These are phyloP conservation scores for Drosophila santomea DNA, from an alignment of 1,140 invertebrate species.

Conservation along the genomic window DNA sequence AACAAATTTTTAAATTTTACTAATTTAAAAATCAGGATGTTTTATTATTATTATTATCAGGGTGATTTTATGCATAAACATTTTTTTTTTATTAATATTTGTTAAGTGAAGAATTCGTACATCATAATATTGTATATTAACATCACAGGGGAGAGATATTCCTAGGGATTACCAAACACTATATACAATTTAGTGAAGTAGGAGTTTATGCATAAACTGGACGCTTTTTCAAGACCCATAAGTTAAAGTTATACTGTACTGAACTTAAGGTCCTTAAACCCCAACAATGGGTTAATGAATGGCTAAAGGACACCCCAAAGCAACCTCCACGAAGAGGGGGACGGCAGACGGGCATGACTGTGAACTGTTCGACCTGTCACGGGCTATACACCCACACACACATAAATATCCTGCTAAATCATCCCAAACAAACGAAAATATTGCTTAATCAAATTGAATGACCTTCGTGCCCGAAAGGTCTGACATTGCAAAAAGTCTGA, in stretches of 20 bases:
- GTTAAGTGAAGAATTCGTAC: no score
- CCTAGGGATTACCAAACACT: no score
- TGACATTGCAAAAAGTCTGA: constrained; percentile 32
- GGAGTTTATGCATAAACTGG: neutral
- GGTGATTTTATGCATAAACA: no score
- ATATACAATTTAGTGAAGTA: no score
- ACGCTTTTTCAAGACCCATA: neutral
- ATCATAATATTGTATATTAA: no score
- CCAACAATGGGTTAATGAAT: constrained; percentile 35
- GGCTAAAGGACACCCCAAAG: neutral
- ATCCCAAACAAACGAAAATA: constrained; percentile 69
- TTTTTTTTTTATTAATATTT: no score
- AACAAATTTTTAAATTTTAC: no score
- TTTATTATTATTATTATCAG: no score
- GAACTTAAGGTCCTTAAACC: constrained; percentile 22
- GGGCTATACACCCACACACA: constrained; percentile 27
- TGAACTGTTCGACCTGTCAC: constrained; percentile 55
- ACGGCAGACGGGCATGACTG: constrained; percentile 32
- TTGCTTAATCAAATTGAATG: constrained; percentile 73
- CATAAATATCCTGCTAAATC: constrained; percentile 74
- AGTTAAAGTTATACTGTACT: no score
- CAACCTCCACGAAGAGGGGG: neutral
- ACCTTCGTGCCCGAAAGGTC: constrained; percentile 52
- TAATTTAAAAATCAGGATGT: no score
- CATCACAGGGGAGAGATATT: no score